These are phyloP conservation scores for Drosophila mulleri DNA, from an alignment of 2,888 invertebrate genomes.

Conservation along the genomic window DNA sequence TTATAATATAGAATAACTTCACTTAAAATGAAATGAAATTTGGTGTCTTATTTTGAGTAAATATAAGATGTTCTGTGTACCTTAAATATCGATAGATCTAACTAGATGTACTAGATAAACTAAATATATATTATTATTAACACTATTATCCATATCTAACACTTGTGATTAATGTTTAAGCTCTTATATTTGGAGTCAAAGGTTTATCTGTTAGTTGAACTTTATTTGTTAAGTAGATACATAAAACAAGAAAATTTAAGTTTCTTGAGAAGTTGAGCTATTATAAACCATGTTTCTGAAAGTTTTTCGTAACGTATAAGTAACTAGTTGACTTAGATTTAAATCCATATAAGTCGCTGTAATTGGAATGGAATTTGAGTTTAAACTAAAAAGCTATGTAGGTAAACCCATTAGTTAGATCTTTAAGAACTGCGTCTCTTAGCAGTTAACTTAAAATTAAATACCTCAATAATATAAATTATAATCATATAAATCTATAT, in stretches of 20 bases:
- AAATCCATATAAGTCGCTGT: neutral
- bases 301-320: neutral
- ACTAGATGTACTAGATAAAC: neutral
- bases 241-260: neutral
- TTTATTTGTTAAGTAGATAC: neutral
- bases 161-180: neutral
- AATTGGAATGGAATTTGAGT: neutral
- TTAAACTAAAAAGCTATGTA: neutral
- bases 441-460: neutral
- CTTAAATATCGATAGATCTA: neutral
- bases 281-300: neutral
- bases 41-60: constrained; percentile 1
- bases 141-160: neutral
- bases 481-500: neutral
- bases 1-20: neutral
- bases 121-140: neutral
- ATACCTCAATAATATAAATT: neutral
- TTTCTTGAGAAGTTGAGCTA: no score
- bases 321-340: neutral
- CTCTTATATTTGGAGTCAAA: neutral
- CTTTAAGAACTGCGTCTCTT: neutral
- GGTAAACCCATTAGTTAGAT: neutral
- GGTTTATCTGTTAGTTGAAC: no score
- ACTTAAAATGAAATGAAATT: neutral
- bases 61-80: neutral